Evolutionary conservation across 2,888 invertebrate genomes (phyloP).

Genomic region (Erpobdella octoculata): DNA sequence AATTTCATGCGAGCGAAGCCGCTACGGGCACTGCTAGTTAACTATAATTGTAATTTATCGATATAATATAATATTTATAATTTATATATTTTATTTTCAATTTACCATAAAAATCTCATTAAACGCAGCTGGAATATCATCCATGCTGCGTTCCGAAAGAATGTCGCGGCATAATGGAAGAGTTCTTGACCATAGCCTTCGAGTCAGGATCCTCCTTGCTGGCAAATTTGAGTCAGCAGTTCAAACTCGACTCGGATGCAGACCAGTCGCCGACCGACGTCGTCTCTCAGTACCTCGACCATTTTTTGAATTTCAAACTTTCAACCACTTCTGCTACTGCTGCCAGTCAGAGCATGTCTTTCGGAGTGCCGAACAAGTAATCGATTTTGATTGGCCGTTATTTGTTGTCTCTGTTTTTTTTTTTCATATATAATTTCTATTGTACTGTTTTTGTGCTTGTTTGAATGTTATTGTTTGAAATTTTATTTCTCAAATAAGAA

Average conservation of each 20-base stretch:
- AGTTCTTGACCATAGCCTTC: constrained; percentile 81
- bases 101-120: too few species aligned
- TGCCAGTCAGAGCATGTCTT: neutral
- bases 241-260: constrained; percentile 60
- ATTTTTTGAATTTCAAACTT: constrained; percentile 74
- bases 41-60: neutral
- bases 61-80: too few species aligned
- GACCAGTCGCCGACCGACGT: constrained; percentile 79
- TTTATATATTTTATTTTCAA: too few species aligned
- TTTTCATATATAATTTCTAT: too few species aligned
- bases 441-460: too few species aligned
- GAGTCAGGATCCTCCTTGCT: constrained; percentile 66
- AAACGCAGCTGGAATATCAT: constrained; percentile 71
- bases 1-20: too few species aligned
- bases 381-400: neutral
- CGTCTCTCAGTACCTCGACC: constrained; percentile 85
- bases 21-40: too few species aligned
- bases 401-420: neutral
- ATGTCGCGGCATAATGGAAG: constrained; percentile 83
- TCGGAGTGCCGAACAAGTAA: neutral
- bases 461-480: too few species aligned
- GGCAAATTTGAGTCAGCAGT: constrained; percentile 59
- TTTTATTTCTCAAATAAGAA: too few species aligned
- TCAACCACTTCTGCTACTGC: neutral
- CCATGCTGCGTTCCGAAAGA: constrained; percentile 79